phyloP scores from a whole-genome alignment of 2,888 invertebrate species.

The Nycteola revayana region DNA sequence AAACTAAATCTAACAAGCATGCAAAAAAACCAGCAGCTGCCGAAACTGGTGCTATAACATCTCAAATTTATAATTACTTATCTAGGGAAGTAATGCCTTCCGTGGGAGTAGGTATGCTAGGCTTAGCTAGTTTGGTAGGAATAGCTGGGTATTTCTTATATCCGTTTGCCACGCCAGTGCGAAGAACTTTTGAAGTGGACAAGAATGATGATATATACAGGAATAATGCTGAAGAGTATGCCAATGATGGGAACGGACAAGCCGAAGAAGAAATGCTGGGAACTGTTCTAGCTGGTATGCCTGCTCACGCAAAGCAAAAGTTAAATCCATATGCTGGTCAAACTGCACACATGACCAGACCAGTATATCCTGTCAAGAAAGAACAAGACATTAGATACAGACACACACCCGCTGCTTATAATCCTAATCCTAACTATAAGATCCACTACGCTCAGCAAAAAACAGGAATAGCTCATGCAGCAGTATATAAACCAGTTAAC shows the following conservation, averaged over 20 bases:
- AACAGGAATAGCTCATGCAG: constrained; percentile 73
- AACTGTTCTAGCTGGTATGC: constrained; percentile 88
- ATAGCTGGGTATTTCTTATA: constrained; percentile 89
- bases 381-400: constrained; percentile 74
- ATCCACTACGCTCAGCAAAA: constrained; percentile 73
- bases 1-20: constrained; percentile 71
- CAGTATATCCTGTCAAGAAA: constrained; percentile 58
- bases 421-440: constrained; percentile 67
- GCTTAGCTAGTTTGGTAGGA: constrained; percentile 87
- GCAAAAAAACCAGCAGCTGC: constrained; percentile 66
- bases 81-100: constrained; percentile 91
- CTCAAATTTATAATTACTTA: constrained; percentile 89
- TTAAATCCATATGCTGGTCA: constrained; percentile 73
- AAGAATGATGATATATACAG: constrained; percentile 85
- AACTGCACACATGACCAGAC: constrained; percentile 60
- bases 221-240: constrained; percentile 86
- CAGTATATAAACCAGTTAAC: constrained; percentile 67
- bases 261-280: constrained; percentile 90
- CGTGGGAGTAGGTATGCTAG: constrained; percentile 89
- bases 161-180: constrained; percentile 85
- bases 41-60: constrained; percentile 82
- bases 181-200: constrained; percentile 85
- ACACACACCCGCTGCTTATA: constrained; percentile 58
- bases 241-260: constrained; percentile 84
- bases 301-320: constrained; percentile 70